Conservation (phyloP, 2,888 invertebrate genomes). For the Sarcophaga variegata region DNA sequence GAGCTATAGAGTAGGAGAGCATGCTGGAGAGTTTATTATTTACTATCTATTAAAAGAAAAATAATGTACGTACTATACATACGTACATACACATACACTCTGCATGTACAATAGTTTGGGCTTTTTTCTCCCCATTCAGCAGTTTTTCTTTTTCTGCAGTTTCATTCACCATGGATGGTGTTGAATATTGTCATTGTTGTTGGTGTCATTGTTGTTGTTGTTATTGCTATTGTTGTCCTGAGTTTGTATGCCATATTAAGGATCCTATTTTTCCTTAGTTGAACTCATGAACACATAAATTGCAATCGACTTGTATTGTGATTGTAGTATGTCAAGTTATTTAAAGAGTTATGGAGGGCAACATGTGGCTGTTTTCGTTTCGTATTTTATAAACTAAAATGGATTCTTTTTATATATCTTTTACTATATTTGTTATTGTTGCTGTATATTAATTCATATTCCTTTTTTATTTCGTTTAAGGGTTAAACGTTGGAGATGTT, state of each 20-base stretch:
- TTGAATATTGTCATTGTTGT: background rate
- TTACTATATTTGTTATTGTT: background rate
- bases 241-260: constrained; percentile 11
- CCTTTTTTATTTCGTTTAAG: background rate
- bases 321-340: constrained; percentile 60
- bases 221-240: background rate
- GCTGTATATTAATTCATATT: too few relatives aligned
- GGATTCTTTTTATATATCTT: background rate
- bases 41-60: constrained; percentile 48
- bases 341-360: constrained; percentile 67
- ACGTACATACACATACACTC: background rate
- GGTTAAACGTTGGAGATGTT: constrained; percentile 15
- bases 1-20: background rate
- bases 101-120: constrained; percentile 18
- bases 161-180: background rate
- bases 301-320: constrained; percentile 54
- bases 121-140: background rate
- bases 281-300: constrained; percentile 38
- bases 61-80: too few relatives aligned
- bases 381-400: constrained; percentile 23
- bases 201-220: background rate
- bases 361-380: constrained; percentile 58
- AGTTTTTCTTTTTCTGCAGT: constrained; percentile 28
- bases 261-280: constrained; percentile 21
- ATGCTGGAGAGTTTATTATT: constrained; percentile 25